Conservation (phyloP, 2,113 vertebrate genomes). For the Camelus dromedarius region DNA sequence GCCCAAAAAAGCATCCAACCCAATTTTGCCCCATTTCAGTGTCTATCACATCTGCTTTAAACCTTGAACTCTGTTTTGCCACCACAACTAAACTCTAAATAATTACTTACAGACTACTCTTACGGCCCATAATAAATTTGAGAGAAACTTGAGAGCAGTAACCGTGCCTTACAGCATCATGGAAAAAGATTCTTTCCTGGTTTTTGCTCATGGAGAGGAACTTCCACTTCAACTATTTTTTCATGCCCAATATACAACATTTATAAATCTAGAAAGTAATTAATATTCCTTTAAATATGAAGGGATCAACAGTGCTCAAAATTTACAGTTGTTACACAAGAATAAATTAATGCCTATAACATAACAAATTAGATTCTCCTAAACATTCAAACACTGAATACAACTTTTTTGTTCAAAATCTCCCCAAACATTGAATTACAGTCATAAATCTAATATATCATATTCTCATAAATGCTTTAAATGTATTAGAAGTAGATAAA, state of each 20-base stretch:
- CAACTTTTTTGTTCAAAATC: conserved; percentile 34
- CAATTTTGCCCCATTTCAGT: neutral
- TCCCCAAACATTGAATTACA: conserved; percentile 23
- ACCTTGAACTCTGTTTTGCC: neutral
- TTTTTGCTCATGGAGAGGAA: neutral
- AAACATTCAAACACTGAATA: conserved; percentile 20
- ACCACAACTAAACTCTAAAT: neutral
- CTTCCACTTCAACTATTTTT: neutral
- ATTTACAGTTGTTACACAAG: neutral
- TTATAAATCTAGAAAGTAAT: conserved; percentile 12
- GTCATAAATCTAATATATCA: conserved; percentile 30
- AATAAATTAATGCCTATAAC: conserved; percentile 25
- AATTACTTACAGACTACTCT: neutral
- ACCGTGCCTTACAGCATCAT: neutral
- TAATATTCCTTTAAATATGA: conserved; percentile 37
- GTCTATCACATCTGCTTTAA: neutral
- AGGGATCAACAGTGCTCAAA: neutral
- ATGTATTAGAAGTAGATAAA: conserved; percentile 33
- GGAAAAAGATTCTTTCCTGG: neutral
- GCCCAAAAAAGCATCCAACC: neutral
- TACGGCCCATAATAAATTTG: neutral
- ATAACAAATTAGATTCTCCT: conserved; percentile 36
- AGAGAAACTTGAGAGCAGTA: conserved; percentile 1
- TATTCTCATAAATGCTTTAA: conserved; percentile 38
- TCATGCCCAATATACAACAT: neutral